Evolutionary conservation across 1,140 invertebrate species (phyloP).

Genomic region (Scaptomyza graminum): DNA sequence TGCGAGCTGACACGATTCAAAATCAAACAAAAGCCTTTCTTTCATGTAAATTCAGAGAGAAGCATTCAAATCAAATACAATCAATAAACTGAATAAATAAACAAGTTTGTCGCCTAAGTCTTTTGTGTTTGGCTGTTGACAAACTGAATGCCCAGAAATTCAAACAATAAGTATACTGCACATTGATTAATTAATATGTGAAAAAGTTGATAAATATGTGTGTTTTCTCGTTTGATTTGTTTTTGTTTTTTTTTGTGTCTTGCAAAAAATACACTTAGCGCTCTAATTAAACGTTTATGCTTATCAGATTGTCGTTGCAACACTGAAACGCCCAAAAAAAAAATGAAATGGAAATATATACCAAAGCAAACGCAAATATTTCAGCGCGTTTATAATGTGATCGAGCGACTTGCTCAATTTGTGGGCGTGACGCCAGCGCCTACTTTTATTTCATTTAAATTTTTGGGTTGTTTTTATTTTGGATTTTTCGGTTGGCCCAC

Average conservation of each 20-base stretch:
- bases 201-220: slow-evolving; percentile 53
- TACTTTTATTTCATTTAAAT: slow-evolving; percentile 32
- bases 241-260: slow-evolving; percentile 4
- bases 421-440: slow-evolving; percentile 54
- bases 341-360: slow-evolving; percentile 7
- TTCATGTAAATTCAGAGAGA: slow-evolving; percentile 37
- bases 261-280: slow-evolving; percentile 56
- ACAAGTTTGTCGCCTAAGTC: slow-evolving; percentile 75
- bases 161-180: slow-evolving; percentile 54
- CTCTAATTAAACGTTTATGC: slow-evolving; percentile 73
- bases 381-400: slow-evolving; percentile 58
- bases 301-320: slow-evolving; percentile 68
- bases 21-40: slow-evolving; percentile 55
- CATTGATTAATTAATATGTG: slow-evolving; percentile 75
- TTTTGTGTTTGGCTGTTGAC: slow-evolving; percentile 60
- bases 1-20: slow-evolving; percentile 26
- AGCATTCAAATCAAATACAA: too few relatives aligned
- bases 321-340: slow-evolving; percentile 47
- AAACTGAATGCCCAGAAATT: slow-evolving; percentile 18
- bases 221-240: slow-evolving; percentile 1
- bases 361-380: slow-evolving; percentile 45
- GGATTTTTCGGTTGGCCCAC: slow-evolving; percentile 48
- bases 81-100: slow-evolving; percentile 37
- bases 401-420: slow-evolving; percentile 58
- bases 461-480: slow-evolving; percentile 17